phyloP scores from a whole-genome alignment of 2,888 invertebrate species.

The Drosophila bunnanda region DNA sequence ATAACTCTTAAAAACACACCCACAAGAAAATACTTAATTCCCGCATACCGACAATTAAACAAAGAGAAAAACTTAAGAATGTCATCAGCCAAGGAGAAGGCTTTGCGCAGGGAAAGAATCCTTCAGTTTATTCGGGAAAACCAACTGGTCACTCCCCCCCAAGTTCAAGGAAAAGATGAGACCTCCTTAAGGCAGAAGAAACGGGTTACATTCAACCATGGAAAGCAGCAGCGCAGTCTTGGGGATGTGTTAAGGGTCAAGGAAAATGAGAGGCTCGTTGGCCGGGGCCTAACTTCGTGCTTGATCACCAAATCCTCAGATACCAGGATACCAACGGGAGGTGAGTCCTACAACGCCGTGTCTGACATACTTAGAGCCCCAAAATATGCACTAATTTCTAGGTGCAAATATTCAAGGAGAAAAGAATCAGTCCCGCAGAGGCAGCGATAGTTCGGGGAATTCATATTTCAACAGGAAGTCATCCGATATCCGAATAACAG shows the following conservation, averaged over 20 bases:
- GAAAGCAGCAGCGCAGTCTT: conserved; percentile 23
- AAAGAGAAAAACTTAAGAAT: not conserved
- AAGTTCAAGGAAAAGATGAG: not conserved
- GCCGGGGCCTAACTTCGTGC: conserved; percentile 63
- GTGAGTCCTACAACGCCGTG: not conserved
- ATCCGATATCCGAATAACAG: not conserved
- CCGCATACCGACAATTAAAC: too few species aligned
- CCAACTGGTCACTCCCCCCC: not conserved
- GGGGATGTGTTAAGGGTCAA: conserved; percentile 17
- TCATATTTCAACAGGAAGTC: not conserved
- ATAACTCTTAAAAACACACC: not conserved
- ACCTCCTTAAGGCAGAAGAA: conserved; percentile 55
- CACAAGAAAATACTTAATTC: not conserved
- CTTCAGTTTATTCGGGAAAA: conserved; percentile 25
- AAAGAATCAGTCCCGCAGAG: not conserved
- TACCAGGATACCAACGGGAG: conserved; percentile 16
- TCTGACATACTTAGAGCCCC: too few species aligned
- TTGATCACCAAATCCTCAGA: conserved; percentile 62
- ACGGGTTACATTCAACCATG: conserved; percentile 61
- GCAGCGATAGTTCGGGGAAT: not conserved
- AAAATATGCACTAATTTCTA: conserved; percentile 5
- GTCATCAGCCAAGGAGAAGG: conserved; percentile 18
- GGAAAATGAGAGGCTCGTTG: conserved; percentile 45
- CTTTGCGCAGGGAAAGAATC: conserved; percentile 11
- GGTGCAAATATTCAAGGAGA: conserved; percentile 49